Evolutionary conservation across 2,888 invertebrate species (phyloP).

Genomic region (Plebejus argus): DNA sequence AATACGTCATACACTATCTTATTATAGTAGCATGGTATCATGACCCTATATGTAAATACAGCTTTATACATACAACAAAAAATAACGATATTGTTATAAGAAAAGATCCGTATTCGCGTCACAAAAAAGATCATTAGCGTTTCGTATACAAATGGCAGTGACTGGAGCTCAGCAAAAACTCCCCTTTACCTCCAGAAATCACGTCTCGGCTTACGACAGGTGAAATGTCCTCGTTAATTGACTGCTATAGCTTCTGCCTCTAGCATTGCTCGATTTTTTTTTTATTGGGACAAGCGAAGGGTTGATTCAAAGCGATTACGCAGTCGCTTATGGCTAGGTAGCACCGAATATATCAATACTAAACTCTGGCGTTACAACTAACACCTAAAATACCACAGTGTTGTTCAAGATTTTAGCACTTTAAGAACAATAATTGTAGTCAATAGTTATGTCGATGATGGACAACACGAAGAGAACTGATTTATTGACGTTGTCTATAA

Average conservation of each 20-base stretch:
- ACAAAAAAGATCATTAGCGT: constrained; percentile 26
- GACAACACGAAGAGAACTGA: too few species aligned
- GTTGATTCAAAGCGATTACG: neutral
- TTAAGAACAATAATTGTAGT: too few species aligned
- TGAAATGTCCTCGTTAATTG: constrained; percentile 53
- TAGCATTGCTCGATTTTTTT: neutral
- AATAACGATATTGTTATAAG: constrained; percentile 5
- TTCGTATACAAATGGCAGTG: constrained; percentile 1
- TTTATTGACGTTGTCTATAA: too few species aligned
- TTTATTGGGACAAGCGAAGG: neutral
- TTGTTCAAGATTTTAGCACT: too few species aligned
- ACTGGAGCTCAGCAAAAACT: constrained; percentile 47
- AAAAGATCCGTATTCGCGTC: constrained; percentile 12
- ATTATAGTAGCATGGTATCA: too few species aligned
- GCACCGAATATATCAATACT: too few species aligned
- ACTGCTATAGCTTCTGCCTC: constrained; percentile 30
- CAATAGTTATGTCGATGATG: too few species aligned
- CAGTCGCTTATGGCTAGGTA: too few species aligned
- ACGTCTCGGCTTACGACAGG: constrained; percentile 49
- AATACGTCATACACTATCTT: too few species aligned
- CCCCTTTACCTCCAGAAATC: constrained; percentile 59
- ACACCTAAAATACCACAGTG: too few species aligned
- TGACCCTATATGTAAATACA: neutral
- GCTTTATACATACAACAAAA: neutral
- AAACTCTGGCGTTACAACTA: too few species aligned